These are phyloP conservation scores for Maniola hyperantus DNA, from an alignment of 2,888 invertebrate genomes.

Conservation along the genomic window DNA sequence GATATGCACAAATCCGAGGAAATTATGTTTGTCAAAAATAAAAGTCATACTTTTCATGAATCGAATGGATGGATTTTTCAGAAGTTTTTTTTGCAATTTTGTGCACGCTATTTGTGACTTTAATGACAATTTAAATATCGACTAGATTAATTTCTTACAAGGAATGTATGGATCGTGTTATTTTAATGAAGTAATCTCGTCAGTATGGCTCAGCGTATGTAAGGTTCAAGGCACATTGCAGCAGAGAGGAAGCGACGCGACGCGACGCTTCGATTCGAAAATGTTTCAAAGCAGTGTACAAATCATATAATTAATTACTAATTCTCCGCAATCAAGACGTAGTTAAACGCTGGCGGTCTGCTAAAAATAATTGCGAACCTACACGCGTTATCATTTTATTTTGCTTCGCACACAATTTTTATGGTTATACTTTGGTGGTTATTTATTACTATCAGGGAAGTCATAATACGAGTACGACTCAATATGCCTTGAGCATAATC, in stretches of 20 bases:
- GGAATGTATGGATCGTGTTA: not conserved
- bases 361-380: too few species aligned
- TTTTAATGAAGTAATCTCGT: not conserved
- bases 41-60: not conserved
- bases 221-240: not conserved
- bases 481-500: not conserved
- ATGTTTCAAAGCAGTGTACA: not conserved
- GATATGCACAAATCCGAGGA: constrained; percentile 55
- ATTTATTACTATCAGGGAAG: too few species aligned
- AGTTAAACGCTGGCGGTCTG: too few species aligned
- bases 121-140: not conserved
- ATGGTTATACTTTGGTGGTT: too few species aligned
- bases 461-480: too few species aligned
- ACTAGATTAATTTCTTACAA: not conserved
- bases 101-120: constrained; percentile 36
- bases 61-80: not conserved
- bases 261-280: not conserved
- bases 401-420: too few species aligned
- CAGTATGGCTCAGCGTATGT: not conserved
- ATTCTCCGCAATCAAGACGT: too few species aligned
- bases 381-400: too few species aligned
- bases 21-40: not conserved
- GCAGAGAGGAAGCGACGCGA: not conserved
- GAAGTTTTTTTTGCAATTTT: not conserved
- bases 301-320: too few species aligned